phyloP scores from a whole-genome alignment of 2,888 invertebrate genomes.

The Gnatocerus cornutus region DNA sequence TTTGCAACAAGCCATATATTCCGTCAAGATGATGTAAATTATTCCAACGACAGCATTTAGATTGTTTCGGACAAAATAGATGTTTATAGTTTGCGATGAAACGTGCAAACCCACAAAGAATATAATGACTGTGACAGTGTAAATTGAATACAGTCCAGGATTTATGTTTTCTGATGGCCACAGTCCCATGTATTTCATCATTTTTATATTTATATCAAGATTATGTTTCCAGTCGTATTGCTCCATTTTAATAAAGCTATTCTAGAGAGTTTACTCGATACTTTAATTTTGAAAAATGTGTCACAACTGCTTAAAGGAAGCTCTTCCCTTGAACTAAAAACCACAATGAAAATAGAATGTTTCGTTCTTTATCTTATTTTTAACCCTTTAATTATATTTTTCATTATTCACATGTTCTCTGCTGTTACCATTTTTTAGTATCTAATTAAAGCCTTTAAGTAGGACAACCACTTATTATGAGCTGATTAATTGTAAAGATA shows the following conservation, averaged over 20 bases:
- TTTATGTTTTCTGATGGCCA: background rate
- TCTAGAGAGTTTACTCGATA: no score
- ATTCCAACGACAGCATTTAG: conserved; percentile 5
- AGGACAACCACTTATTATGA: no score
- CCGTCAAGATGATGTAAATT: conserved; percentile 4
- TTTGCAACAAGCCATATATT: background rate
- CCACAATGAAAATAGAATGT: background rate
- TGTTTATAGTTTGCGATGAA: background rate
- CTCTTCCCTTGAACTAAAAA: conserved; percentile 1
- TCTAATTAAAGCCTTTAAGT: no score
- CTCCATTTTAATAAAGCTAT: background rate
- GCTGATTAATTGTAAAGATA: background rate
- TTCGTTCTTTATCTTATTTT: background rate
- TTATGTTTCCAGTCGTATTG: background rate
- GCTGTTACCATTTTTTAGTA: background rate
- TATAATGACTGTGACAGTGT: background rate
- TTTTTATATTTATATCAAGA: background rate
- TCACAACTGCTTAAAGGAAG: background rate
- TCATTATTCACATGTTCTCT: no score
- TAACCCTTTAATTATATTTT: background rate
- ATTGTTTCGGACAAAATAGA: conserved; percentile 7
- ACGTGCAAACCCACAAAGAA: background rate
- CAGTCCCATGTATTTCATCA: background rate
- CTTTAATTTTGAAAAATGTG: no score
- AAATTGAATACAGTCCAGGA: background rate